Percentiles rank a stretch among this genome's conserved stretches.
phyloP scores from a whole-genome alignment of 2,888 invertebrate genomes.

The Andrena marginata region DNA sequence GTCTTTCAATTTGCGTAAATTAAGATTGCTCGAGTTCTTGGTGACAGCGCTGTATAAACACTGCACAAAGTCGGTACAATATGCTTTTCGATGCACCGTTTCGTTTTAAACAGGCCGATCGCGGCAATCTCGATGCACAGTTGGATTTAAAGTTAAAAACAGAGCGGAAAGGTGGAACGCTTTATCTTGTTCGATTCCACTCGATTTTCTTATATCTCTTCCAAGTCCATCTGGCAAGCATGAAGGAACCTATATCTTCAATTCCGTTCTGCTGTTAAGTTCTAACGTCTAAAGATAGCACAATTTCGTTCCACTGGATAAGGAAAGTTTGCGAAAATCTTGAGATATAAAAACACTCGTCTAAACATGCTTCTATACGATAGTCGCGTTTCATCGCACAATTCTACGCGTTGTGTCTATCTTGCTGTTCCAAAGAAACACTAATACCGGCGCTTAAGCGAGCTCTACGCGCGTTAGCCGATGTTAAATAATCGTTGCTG shows the following conservation, averaged over 20 bases:
- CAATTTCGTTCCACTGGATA: not conserved
- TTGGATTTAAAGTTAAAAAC: not conserved
- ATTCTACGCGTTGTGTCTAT: constrained; percentile 22
- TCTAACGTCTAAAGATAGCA: not conserved
- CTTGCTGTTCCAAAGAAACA: constrained; percentile 58
- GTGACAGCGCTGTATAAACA: constrained; percentile 30
- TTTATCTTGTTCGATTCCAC: not conserved
- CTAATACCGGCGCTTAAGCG: constrained; percentile 25
- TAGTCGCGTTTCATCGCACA: constrained; percentile 13
- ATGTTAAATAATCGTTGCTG: constrained; percentile 30
- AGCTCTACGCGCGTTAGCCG: constrained; percentile 43
- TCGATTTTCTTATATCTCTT: not conserved
- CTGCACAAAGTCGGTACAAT: not conserved
- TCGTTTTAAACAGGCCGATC: not conserved
- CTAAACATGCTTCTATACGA: constrained; percentile 16
- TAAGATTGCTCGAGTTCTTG: constrained; percentile 35
- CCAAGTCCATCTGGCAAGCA: not conserved
- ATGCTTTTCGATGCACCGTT: constrained; percentile 14
- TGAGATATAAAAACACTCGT: not conserved
- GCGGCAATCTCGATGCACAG: not conserved
- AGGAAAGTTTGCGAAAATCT: not conserved
- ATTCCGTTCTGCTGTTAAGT: not conserved
- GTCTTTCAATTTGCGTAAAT: constrained; percentile 28
- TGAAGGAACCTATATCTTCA: not conserved
- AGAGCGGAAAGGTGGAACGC: not conserved